These are phyloP conservation scores for Drosophila tristis DNA, from an alignment of 1,140 invertebrate genomes.

Conservation along the genomic window DNA sequence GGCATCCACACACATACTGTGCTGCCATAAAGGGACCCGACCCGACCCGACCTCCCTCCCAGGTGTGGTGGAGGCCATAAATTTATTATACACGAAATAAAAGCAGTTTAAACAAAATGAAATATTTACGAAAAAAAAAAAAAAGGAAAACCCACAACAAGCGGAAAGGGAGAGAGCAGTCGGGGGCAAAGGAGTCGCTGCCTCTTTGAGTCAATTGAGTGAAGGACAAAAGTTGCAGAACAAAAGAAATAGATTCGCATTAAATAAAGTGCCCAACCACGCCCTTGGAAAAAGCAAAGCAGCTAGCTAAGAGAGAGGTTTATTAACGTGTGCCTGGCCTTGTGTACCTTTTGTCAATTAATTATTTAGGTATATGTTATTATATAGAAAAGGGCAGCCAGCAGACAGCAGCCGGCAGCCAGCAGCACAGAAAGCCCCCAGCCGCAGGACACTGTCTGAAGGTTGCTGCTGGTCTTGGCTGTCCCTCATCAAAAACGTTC, in stretches of 20 bases:
- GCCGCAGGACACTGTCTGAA: constrained; percentile 7
- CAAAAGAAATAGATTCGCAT: constrained; percentile 51
- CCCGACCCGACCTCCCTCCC: not conserved
- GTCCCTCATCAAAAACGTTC: constrained; percentile 41
- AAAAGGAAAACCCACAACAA: constrained; percentile 23
- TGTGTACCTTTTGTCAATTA: constrained; percentile 50
- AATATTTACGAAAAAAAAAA: constrained; percentile 46
- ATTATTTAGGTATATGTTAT: constrained; percentile 40
- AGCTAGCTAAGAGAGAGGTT: constrained; percentile 16
- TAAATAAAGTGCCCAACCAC: constrained; percentile 41
- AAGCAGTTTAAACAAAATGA: constrained; percentile 58
- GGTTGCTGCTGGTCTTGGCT: not conserved
- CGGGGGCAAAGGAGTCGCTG: constrained; percentile 21
- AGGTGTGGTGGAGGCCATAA: constrained; percentile 43
- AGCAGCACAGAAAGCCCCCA: too few species aligned
- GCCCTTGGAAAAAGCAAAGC: not conserved
- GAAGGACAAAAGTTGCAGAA: constrained; percentile 40
- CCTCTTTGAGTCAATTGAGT: constrained; percentile 35
- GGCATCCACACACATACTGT: constrained; percentile 27
- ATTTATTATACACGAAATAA: constrained; percentile 59
- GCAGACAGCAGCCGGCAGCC: not conserved
- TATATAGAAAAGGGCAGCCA: constrained; percentile 3
- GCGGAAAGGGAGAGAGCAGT: constrained; percentile 17
- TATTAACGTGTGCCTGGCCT: constrained; percentile 14
- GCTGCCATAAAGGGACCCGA: constrained; percentile 3